phyloP scores from a whole-genome alignment of 2,888 invertebrate genomes.

The Heteropelma amictum region DNA sequence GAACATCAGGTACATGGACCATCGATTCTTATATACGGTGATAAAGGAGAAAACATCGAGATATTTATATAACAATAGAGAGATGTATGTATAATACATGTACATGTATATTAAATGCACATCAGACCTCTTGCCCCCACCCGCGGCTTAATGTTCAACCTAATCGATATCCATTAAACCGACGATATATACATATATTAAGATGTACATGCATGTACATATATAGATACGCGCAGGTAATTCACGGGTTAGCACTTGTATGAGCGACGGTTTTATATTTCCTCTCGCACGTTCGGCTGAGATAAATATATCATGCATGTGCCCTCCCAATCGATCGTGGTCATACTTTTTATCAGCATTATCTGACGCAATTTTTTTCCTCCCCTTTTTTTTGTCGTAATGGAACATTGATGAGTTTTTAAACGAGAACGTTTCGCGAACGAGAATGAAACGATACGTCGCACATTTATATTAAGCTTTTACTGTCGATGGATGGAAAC shows the following conservation, averaged over 20 bases:
- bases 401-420: conserved; percentile 16
- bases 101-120: background rate
- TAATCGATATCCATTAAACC: conserved; percentile 25
- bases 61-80: background rate
- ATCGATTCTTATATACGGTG: background rate
- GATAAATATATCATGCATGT: background rate
- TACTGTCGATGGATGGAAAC: too few species aligned
- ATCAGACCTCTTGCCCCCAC: background rate
- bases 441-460: background rate
- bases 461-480: background rate
- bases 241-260: background rate
- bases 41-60: background rate
- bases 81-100: background rate
- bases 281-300: background rate
- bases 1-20: background rate
- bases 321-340: background rate
- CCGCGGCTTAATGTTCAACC: background rate
- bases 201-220: background rate
- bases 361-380: background rate
- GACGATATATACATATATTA: background rate
- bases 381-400: background rate
- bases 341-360: conserved; percentile 1
- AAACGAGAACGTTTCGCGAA: background rate
- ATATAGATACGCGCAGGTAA: background rate
- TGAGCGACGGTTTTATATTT: background rate